phyloP scores from a whole-genome alignment of 2,888 invertebrate genomes.

The Rhamphomyia laevipes region DNA sequence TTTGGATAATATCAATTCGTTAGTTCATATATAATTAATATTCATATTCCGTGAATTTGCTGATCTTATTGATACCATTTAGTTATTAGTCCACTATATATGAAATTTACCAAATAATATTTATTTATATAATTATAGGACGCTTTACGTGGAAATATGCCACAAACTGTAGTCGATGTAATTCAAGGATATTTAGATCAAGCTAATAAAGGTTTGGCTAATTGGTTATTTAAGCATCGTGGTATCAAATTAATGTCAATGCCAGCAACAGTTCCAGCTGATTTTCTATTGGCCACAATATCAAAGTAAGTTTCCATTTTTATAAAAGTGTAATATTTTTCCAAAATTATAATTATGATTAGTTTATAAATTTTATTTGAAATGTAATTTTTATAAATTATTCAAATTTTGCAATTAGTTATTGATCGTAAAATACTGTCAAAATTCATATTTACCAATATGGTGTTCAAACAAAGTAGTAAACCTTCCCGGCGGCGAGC shows the following conservation, averaged over 20 bases:
- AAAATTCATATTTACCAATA: too few relatives aligned
- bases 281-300: constrained; percentile 74
- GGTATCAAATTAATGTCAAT: constrained; percentile 72
- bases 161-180: constrained; percentile 78
- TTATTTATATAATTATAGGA: constrained; percentile 43
- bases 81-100: neutral
- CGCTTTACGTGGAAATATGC: constrained; percentile 75
- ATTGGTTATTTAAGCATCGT: constrained; percentile 78
- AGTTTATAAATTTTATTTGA: too few relatives aligned
- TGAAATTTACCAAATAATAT: neutral
- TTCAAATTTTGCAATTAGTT: too few relatives aligned
- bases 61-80: neutral
- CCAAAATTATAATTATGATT: too few relatives aligned
- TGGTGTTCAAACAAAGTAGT: too few relatives aligned
- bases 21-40: neutral
- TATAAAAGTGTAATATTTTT: too few relatives aligned
- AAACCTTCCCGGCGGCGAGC: too few relatives aligned
- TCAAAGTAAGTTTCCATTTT: constrained; percentile 70
- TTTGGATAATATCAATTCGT: neutral
- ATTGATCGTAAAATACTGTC: too few relatives aligned
- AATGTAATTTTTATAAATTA: too few relatives aligned
- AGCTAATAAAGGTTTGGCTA: constrained; percentile 80
- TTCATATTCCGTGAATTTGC: neutral
- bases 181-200: constrained; percentile 90
- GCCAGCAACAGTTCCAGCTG: constrained; percentile 79